These are phyloP conservation scores for Caenorhabditis plicata DNA, from an alignment of 2,888 invertebrate genomes.

Conservation along the genomic window DNA sequence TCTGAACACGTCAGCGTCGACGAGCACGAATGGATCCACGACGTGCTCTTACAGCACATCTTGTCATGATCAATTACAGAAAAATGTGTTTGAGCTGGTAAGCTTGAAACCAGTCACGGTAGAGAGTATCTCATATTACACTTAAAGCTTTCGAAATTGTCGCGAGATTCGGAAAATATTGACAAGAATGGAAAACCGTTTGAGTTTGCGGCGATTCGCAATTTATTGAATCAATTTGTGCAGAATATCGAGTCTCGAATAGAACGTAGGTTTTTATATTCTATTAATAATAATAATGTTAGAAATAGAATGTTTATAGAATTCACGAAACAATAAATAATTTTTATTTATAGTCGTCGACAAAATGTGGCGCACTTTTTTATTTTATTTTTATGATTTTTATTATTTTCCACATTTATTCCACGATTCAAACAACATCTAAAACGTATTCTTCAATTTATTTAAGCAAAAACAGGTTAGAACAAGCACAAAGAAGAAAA, in stretches of 20 bases:
- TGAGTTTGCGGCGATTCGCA: slow-evolving; percentile 6
- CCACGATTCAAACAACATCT: no score
- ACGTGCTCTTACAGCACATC: no score
- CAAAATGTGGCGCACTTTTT: not conserved
- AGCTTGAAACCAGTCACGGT: no score
- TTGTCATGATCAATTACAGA: slow-evolving; percentile 29
- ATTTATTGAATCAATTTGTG: slow-evolving; percentile 14
- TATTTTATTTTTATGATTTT: not conserved
- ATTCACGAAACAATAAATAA: not conserved
- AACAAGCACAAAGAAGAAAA: no score
- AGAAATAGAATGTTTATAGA: not conserved
- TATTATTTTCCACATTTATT: no score
- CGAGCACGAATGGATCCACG: no score
- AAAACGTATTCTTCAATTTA: no score
- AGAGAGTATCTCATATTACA: no score
- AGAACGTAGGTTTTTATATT: slow-evolving; percentile 8
- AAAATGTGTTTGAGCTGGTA: slow-evolving; percentile 34
- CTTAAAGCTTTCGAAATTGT: slow-evolving; percentile 18
- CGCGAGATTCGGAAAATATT: slow-evolving; percentile 1
- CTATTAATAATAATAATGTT: not conserved
- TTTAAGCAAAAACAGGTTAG: no score
- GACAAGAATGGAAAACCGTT: slow-evolving; percentile 4
- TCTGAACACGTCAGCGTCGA: no score
- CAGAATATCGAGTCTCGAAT: slow-evolving; percentile 22
- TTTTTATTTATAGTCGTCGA: not conserved